Evolutionary conservation across 2,113 vertebrate species (phyloP), one percentile per base, ranked within the genome.

Genomic region (Coptodon bakossiorum): DNA sequence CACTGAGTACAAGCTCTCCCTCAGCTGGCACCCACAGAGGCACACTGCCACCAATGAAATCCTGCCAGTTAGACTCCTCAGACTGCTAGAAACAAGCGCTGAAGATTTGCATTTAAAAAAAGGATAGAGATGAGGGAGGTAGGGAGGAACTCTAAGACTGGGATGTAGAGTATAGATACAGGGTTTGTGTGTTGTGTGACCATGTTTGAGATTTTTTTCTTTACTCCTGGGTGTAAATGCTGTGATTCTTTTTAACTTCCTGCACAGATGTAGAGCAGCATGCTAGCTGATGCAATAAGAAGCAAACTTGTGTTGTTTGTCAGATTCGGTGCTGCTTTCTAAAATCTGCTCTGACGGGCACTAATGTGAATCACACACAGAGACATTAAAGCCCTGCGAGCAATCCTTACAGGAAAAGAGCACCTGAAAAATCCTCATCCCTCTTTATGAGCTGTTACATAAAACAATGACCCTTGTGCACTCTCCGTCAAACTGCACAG

Each of bases 271-370:
- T 54, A 63, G 54, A 84, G 36, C 90, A 81, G 86, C 29, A 9
- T n/a, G 45, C 38, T 40, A 83, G 87, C 87, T 95, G 94, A 95
- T 93, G 95, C 93, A 95, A 95, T 22, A 19, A 36, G 53, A 66
- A 61, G 91, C 82, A 93, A 94, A 93, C 78, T 56, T 81, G 38
- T 80, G 24, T 71, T 84, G 63, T 68, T 90, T 87, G 24, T 83
- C 88, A 83, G 79, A 87, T 86, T 38, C 59, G 85, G 73, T 57
- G 82, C 76, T 79, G 48, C 73, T 92, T 68, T 71, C 85, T 45
- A 56, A 85, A 86, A 92, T 87, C 24, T 13, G 45, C 29, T 79
- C 86, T 89, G 89, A 93, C 88, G 59, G 81, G 61, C 76, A 40
- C 81, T 84, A 24, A 36, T 48, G 63, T 43, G 36, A 89, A 34